phyloP scores from a whole-genome alignment of 2,888 invertebrate species.

The Augochlorella aurata region DNA sequence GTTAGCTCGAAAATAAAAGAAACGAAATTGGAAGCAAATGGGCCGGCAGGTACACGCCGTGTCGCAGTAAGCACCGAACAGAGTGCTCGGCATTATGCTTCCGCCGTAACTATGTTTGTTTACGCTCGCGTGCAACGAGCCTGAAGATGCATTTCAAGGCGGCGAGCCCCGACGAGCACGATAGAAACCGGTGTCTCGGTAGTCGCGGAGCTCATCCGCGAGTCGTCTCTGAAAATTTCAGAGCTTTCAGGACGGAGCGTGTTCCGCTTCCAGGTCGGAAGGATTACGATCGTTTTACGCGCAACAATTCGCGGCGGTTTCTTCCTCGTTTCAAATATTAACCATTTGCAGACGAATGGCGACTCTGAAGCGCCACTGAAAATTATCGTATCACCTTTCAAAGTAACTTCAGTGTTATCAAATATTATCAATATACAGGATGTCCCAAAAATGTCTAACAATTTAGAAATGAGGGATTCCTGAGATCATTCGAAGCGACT shows the following conservation, averaged over 20 bases:
- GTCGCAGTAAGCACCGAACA: not conserved
- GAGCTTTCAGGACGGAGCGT: not conserved
- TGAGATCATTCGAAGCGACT: no score
- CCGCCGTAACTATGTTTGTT: slow-evolving; percentile 6
- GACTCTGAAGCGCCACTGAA: no score
- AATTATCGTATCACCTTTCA: no score
- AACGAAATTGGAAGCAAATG: slow-evolving; percentile 4
- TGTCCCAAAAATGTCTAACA: no score
- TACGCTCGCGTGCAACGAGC: not conserved
- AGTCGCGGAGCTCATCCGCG: not conserved
- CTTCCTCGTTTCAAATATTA: no score
- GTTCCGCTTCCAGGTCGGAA: not conserved
- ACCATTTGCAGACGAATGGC: no score
- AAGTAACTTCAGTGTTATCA: no score
- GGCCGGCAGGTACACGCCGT: not conserved
- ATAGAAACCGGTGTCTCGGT: not conserved
- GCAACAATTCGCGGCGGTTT: not conserved
- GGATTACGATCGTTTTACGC: slow-evolving; percentile 2
- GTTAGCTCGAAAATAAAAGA: not conserved
- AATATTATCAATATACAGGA: no score
- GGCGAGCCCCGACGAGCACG: not conserved
- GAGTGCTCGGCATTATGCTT: slow-evolving; percentile 1
- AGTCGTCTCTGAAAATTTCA: not conserved
- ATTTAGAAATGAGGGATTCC: no score
- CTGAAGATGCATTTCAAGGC: not conserved